Conservation (phyloP, 2,113 vertebrate species). For the Triplophysa dalaica region DNA sequence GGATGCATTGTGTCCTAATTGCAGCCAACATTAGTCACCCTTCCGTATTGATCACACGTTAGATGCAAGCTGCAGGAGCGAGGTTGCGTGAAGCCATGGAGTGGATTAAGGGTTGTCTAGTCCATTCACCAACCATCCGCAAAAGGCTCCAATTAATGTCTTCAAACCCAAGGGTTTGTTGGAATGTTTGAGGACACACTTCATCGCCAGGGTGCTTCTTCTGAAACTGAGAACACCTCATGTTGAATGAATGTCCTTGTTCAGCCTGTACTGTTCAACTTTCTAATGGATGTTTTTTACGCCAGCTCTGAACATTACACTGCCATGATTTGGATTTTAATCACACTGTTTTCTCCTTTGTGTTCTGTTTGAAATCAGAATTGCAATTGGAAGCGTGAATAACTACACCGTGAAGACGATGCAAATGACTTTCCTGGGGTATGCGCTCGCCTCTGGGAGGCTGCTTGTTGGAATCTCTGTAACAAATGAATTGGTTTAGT, state of each 20-base stretch:
- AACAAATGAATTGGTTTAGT: not conserved
- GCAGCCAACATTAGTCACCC: constrained; percentile 65
- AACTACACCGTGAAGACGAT: constrained; percentile 10
- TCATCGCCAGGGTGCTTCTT: constrained; percentile 27
- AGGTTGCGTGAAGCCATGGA: constrained; percentile 29
- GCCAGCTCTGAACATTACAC: not conserved
- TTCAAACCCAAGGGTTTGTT: constrained; percentile 38
- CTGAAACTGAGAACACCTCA: constrained; percentile 14
- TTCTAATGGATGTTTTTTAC: not conserved
- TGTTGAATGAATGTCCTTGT: not conserved
- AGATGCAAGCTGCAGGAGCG: constrained; percentile 45
- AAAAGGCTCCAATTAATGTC: constrained; percentile 51
- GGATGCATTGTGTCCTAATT: constrained; percentile 68
- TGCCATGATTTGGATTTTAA: not conserved
- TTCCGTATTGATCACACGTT: constrained; percentile 66
- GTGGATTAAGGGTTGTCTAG: constrained; percentile 50
- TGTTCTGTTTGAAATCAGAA: not conserved
- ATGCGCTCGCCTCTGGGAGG: not conserved
- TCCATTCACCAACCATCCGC: constrained; percentile 42
- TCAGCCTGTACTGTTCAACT: not conserved
- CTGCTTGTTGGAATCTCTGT: not conserved
- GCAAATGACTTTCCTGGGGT: not conserved
- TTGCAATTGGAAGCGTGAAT: not conserved
- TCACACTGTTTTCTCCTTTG: not conserved
- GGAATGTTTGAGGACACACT: constrained; percentile 41